These are phyloP conservation scores for Pseudotriccus pelzelni DNA, from an alignment of 2,797 vertebrate genomes.

Conservation along the genomic window DNA sequence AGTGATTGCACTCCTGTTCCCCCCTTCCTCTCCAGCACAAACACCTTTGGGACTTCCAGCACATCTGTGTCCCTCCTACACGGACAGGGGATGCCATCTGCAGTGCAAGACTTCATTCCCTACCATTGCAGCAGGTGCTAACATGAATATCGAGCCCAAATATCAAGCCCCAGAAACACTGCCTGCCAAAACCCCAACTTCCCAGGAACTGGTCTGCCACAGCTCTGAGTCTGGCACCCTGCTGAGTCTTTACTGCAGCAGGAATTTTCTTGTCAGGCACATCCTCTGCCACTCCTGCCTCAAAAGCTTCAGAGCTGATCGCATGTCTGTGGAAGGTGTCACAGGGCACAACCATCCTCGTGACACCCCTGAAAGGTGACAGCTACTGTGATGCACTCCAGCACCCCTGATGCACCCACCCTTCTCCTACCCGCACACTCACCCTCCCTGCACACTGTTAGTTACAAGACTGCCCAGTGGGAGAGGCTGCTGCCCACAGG, in stretches of 20 bases:
- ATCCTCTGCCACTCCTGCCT: not conserved
- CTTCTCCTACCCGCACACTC: rapidly evolving
- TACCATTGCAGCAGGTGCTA: not conserved
- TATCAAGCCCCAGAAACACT: not conserved
- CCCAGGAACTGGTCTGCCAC: not conserved
- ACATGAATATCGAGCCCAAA: not conserved
- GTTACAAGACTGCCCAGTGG: too few species aligned
- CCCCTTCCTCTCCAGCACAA: not conserved
- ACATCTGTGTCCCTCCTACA: not conserved
- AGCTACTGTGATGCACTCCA: not conserved
- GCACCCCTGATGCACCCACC: not conserved
- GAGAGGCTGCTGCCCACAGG: not conserved
- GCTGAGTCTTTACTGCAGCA: not conserved
- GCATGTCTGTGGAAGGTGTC: not conserved
- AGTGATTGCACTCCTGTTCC: rapidly evolving
- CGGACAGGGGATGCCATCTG: too few species aligned
- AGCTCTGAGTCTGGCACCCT: not conserved
- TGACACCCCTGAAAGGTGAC: not conserved
- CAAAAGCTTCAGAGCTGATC: not conserved
- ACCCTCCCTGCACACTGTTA: not conserved
- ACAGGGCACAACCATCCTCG: not conserved
- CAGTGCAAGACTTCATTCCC: not conserved
- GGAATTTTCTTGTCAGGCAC: not conserved
- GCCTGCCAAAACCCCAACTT: not conserved
- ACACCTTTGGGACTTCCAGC: not conserved